phyloP scores from a whole-genome alignment of 2,888 invertebrate genomes.

The Pyrochroa serraticornis region DNA sequence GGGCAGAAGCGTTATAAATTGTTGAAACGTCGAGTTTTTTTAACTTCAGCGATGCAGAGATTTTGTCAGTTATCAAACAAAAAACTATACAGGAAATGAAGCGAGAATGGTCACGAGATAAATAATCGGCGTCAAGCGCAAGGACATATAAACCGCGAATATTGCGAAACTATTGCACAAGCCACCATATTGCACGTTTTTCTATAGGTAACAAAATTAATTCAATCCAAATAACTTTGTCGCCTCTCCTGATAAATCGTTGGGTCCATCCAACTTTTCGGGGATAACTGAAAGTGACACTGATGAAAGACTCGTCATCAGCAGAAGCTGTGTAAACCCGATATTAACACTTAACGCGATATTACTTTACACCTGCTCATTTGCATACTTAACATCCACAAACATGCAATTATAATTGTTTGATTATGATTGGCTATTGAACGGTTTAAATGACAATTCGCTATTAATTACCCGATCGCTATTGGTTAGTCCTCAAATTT shows the following conservation, averaged over 20 bases:
- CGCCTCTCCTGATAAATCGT: neutral
- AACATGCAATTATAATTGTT: constrained; percentile 21
- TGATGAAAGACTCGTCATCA: too few species aligned
- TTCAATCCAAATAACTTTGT: neutral
- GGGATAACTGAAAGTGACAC: too few species aligned
- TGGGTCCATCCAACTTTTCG: neutral
- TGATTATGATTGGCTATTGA: constrained; percentile 10
- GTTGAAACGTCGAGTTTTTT: neutral
- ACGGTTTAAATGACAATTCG: constrained; percentile 20
- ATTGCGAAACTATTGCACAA: constrained; percentile 8
- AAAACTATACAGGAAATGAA: constrained; percentile 3
- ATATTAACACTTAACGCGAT: neutral
- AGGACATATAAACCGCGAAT: constrained; percentile 2
- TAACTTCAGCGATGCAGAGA: neutral
- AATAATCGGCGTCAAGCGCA: constrained; percentile 1
- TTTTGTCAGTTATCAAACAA: constrained; percentile 2
- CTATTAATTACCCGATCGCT: constrained; percentile 7
- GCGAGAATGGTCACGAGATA: neutral
- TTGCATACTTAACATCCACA: constrained; percentile 18
- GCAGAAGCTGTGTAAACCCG: constrained; percentile 1
- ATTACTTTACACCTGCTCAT: constrained; percentile 19
- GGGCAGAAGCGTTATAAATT: neutral
- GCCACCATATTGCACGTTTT: constrained; percentile 6
- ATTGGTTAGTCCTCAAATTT: constrained; percentile 3
- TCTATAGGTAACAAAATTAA: neutral